Evolutionary conservation across 2,113 vertebrate species (phyloP).

Genomic region (Malurus elegans): DNA sequence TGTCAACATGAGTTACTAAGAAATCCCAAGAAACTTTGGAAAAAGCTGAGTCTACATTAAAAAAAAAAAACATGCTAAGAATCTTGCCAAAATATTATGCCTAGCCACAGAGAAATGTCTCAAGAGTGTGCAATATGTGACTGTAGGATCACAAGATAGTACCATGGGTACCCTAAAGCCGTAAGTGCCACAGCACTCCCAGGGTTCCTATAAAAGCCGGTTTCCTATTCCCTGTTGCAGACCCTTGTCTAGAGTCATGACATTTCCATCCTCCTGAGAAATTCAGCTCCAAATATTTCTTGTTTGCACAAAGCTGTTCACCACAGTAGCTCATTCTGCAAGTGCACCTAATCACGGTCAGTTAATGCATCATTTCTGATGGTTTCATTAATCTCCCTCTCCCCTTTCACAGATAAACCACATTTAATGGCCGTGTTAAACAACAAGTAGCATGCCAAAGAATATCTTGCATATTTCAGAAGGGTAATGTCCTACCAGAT

Average conservation of each 20-base stretch:
- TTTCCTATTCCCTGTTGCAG: not conserved
- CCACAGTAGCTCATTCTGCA: not conserved
- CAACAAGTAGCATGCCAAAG: not conserved
- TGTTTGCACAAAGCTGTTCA: not conserved
- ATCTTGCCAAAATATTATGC: not conserved
- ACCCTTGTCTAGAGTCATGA: not conserved
- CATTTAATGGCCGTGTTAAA: not conserved
- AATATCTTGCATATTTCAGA: not conserved
- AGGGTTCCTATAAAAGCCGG: not conserved
- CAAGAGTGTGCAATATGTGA: not conserved
- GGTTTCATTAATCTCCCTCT: not conserved
- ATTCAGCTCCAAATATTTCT: not conserved
- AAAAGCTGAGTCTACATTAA: not conserved
- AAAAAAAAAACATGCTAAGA: not conserved
- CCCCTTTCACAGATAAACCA: constrained; percentile 26
- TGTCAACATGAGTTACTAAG: not conserved
- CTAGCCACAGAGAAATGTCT: not conserved
- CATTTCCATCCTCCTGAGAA: not conserved
- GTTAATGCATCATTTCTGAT: constrained; percentile 30
- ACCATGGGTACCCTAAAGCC: not conserved
- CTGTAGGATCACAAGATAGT: not conserved
- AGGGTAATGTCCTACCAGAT: not conserved
- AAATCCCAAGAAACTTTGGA: not conserved
- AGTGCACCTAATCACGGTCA: not conserved
- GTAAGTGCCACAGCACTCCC: not conserved